Conservation (phyloP, 2,888 invertebrate species). For the Cotesia congregata region DNA sequence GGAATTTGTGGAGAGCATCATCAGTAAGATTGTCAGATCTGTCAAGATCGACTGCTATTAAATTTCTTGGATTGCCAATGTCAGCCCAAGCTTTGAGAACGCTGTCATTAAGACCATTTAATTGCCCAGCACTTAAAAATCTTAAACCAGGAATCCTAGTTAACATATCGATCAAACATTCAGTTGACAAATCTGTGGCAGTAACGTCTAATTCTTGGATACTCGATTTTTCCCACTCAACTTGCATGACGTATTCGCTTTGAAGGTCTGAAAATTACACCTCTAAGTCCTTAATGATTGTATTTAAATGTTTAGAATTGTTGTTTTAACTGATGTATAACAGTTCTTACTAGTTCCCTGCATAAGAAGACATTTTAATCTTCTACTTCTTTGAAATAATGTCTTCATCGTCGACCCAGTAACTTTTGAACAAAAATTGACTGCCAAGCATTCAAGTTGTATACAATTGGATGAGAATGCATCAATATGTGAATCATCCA, state of each 20-base stretch:
- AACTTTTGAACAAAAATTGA: constrained; percentile 97
- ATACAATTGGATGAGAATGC: constrained; percentile 97
- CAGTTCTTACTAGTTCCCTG: constrained; percentile 89
- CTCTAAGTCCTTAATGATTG: constrained; percentile 42
- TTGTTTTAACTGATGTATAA: constrained; percentile 25
- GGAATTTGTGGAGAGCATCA: constrained; percentile 91
- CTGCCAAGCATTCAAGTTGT: constrained; percentile 95
- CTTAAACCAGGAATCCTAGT: constrained; percentile 87
- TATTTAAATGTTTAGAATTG: constrained; percentile 30
- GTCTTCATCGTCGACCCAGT: constrained; percentile 96
- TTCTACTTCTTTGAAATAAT: constrained; percentile 91
- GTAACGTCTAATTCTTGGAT: constrained; percentile 96
- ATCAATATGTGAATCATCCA: constrained; percentile 99
- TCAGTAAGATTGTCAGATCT: constrained; percentile 96
- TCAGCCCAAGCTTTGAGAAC: constrained; percentile 95
- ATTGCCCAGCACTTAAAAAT: constrained; percentile 95
- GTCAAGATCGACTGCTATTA: constrained; percentile 93
- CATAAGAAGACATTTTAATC: constrained; percentile 93
- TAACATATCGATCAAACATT: constrained; percentile 93
- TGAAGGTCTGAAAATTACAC: constrained; percentile 78
- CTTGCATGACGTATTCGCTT: constrained; percentile 93
- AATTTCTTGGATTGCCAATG: constrained; percentile 80
- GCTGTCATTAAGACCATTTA: constrained; percentile 96
- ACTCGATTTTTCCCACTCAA: constrained; percentile 97
- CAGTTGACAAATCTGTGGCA: constrained; percentile 94